Evolutionary conservation across 2,797 vertebrate genomes (phyloP).

Genomic region (Carcharodon carcharias): DNA sequence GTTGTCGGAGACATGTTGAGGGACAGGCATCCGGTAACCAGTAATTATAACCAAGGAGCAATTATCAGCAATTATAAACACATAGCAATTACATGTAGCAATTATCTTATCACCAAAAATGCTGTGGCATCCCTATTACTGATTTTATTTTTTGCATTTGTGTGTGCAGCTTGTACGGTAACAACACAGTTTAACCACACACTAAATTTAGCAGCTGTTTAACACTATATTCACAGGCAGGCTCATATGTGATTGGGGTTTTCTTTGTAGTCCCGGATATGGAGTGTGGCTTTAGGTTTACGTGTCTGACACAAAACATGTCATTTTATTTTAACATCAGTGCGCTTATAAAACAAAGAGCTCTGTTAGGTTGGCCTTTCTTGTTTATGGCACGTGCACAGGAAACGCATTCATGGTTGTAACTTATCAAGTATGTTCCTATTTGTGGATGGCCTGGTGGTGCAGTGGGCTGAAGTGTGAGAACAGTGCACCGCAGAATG

Average conservation of each 20-base stretch:
- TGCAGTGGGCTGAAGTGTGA: not conserved
- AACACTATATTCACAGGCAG: slow-evolving; percentile 29
- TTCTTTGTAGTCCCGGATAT: slow-evolving; percentile 33
- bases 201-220: slow-evolving; percentile 37
- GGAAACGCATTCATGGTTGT: not conserved
- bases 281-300: slow-evolving; percentile 25
- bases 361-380: not conserved
- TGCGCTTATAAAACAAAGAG: not conserved
- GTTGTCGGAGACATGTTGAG: slow-evolving; percentile 32
- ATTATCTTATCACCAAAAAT: slow-evolving; percentile 38
- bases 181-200: slow-evolving; percentile 28
- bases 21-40: slow-evolving; percentile 36
- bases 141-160: slow-evolving; percentile 36
- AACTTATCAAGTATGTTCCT: not conserved
- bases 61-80: slow-evolving; percentile 37
- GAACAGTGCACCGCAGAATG: not conserved
- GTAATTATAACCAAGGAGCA: slow-evolving; percentile 35
- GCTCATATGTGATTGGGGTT: slow-evolving; percentile 21
- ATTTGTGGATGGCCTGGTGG: not conserved
- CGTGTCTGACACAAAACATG: slow-evolving; percentile 1
- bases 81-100: slow-evolving; percentile 36
- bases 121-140: slow-evolving; percentile 35
- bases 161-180: slow-evolving; percentile 26
- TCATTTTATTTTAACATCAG: slow-evolving; percentile 31
- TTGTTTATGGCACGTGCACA: not conserved